Percentiles rank a stretch among this genome's conserved stretches.
phyloP scores from a whole-genome alignment of 2,113 vertebrate genomes.

The Hippocampus abdominalis region DNA sequence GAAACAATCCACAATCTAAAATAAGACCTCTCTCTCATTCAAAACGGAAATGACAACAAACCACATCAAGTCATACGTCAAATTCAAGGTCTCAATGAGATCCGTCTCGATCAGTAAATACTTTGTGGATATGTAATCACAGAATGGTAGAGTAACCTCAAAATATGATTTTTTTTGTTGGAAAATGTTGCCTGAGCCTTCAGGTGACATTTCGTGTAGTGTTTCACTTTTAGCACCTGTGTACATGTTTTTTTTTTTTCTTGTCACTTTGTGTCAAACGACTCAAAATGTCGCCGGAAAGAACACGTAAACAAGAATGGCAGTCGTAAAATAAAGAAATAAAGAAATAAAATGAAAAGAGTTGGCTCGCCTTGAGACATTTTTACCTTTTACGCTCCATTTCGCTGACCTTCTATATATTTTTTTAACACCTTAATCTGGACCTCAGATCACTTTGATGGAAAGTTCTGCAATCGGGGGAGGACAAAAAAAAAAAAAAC shows the following conservation, averaged over 20 bases:
- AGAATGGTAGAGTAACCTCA: not conserved
- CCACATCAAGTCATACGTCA: too few species aligned
- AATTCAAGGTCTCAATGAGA: too few species aligned
- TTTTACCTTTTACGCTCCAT: conserved; percentile 14
- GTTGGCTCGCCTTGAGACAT: conserved; percentile 31
- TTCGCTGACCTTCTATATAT: conserved; percentile 24
- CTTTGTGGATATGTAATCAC: not conserved
- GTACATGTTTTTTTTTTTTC: not conserved
- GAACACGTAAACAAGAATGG: conserved; percentile 23
- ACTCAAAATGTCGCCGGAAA: not conserved
- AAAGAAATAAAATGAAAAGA: not conserved
- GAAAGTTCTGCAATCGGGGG: not conserved
- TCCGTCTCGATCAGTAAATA: not conserved
- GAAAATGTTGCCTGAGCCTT: not conserved
- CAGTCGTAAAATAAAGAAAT: conserved; percentile 21
- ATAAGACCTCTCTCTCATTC: too few species aligned
- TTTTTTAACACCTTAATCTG: conserved; percentile 2
- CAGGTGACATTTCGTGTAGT: not conserved
- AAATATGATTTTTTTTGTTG: not conserved
- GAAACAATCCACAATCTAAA: too few species aligned
- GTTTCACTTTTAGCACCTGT: not conserved
- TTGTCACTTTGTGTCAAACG: not conserved
- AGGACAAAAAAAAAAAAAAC: not conserved
- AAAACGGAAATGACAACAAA: too few species aligned
- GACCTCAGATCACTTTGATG: not conserved